Conservation (phyloP, 2,888 invertebrate genomes). For the Rhyacophila evoluta region DNA sequence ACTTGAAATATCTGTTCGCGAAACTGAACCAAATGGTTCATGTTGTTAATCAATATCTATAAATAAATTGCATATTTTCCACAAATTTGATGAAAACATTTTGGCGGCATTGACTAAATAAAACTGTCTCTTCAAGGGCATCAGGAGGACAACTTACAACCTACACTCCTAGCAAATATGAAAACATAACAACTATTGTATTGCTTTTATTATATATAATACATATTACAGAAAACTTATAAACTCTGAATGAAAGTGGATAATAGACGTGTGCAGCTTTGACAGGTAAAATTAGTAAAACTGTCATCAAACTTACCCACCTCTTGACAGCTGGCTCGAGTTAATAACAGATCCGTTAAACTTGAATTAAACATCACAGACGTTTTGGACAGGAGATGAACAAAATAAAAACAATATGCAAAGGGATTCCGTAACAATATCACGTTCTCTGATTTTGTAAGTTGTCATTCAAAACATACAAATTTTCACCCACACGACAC, state of each 20-base stretch:
- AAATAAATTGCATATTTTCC: conserved; percentile 1
- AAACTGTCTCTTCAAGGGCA: background rate
- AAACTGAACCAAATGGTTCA: background rate
- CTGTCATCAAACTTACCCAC: conserved; percentile 75
- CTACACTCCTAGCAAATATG: background rate
- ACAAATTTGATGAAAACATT: background rate
- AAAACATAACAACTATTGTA: background rate
- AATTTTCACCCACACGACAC: background rate
- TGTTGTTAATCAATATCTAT: conserved; percentile 16
- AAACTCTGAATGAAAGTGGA: background rate
- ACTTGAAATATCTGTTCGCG: background rate
- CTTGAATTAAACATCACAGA: conserved; percentile 75
- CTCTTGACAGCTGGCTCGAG: conserved; percentile 80
- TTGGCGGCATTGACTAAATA: background rate
- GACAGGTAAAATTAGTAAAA: conserved; percentile 48
- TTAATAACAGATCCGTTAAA: conserved; percentile 73
- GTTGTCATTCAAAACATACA: conserved; percentile 21
- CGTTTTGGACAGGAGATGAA: conserved; percentile 58
- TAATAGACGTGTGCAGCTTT: conserved; percentile 17
- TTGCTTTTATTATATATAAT: too few species aligned
- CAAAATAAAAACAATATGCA: background rate
- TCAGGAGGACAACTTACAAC: background rate
- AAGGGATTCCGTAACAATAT: background rate
- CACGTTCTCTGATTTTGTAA: background rate
- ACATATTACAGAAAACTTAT: too few species aligned